Conservation (phyloP, 2,113 vertebrate species). For the Hassar affinis region DNA sequence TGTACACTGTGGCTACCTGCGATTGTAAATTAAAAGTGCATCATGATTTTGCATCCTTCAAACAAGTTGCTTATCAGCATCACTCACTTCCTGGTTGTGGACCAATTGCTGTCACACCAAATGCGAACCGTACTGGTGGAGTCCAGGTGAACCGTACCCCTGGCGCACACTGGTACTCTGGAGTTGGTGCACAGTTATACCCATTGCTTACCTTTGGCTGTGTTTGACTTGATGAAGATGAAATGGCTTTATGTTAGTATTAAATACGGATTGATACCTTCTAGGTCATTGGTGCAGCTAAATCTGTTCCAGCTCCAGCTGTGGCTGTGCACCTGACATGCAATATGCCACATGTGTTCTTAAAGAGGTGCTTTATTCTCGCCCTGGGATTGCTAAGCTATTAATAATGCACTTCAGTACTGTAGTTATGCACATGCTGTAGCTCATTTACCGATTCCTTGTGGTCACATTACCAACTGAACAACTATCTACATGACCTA, state of each 20-base stretch:
- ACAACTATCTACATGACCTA: too few species aligned
- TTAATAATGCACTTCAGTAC: not conserved
- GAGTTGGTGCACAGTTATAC: too few species aligned
- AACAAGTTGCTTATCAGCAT: too few species aligned
- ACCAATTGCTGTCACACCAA: too few species aligned
- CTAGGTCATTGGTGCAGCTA: not conserved
- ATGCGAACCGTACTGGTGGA: too few species aligned
- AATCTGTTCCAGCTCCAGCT: not conserved
- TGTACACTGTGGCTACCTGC: too few species aligned
- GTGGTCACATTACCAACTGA: not conserved
- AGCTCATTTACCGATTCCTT: not conserved
- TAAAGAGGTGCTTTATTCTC: not conserved
- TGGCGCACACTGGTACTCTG: too few species aligned
- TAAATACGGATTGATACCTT: not conserved
- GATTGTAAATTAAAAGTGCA: too few species aligned
- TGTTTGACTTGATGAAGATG: not conserved
- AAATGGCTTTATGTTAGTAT: not conserved
- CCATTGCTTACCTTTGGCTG: not conserved
- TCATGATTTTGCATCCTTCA: too few species aligned
- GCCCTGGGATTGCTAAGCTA: not conserved
- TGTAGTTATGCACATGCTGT: not conserved
- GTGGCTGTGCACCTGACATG: not conserved
- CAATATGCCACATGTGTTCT: not conserved
- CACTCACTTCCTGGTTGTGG: too few species aligned
- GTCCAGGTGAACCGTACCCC: too few species aligned